Evolutionary conservation across 2,797 vertebrate species (phyloP).

Genomic region (Propithecus deckenii): DNA sequence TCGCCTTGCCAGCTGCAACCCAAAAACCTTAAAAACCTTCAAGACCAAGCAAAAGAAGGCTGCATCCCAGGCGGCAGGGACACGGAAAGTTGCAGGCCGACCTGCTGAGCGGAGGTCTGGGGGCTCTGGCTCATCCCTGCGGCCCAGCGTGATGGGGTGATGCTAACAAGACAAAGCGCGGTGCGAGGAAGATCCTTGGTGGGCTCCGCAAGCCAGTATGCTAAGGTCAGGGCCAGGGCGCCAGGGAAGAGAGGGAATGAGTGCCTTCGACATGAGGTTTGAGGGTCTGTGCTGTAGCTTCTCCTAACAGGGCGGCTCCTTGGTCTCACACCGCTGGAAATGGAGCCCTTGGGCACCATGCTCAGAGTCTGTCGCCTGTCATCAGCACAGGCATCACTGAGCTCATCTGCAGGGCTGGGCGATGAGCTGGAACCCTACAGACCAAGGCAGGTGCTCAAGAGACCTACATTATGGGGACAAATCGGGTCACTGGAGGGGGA

Average conservation of each 20-base stretch:
- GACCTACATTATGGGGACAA: background rate
- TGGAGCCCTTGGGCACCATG: background rate
- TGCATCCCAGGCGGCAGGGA: fast-evolving
- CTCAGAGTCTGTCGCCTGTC: background rate
- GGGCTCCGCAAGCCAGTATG: background rate
- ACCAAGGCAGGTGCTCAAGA: background rate
- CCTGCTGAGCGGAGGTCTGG: background rate
- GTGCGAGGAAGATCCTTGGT: background rate
- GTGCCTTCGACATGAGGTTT: background rate
- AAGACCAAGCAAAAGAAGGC: background rate
- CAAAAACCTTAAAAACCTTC: background rate
- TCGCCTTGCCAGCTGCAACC: background rate
- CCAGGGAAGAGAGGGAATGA: background rate
- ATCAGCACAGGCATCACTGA: background rate
- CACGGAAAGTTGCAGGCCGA: fast-evolving
- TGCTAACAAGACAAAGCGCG: background rate
- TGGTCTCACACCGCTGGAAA: background rate
- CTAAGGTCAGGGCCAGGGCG: background rate
- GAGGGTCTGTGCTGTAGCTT: too few relatives aligned
- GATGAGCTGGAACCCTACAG: background rate
- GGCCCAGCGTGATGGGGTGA: too few relatives aligned
- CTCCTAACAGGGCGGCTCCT: background rate
- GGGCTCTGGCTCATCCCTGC: background rate
- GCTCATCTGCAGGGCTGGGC: background rate
- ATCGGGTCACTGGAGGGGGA: background rate